Conservation (phyloP, 2,888 invertebrate species). For the Tolmerus cingulatus region DNA sequence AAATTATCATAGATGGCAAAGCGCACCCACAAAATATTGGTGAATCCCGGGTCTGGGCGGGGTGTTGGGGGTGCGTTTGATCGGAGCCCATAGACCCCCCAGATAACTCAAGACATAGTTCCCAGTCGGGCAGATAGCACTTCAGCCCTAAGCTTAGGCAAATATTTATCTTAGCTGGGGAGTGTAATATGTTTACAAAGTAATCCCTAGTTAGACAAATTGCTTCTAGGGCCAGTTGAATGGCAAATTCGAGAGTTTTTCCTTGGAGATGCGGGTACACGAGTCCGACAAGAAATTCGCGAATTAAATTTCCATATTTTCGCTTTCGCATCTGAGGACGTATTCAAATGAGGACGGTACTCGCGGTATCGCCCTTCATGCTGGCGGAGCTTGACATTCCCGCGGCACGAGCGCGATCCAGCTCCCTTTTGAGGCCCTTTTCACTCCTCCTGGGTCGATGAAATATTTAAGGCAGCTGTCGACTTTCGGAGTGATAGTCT, state of each 20-base stretch:
- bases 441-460: background rate
- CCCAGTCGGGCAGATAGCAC: background rate
- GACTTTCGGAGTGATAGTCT: background rate
- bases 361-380: background rate
- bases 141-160: background rate
- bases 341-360: background rate
- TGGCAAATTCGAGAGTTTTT: background rate
- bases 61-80: background rate
- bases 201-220: constrained; percentile 29
- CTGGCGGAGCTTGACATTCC: background rate
- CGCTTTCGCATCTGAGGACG: background rate
- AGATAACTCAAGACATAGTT: constrained; percentile 15
- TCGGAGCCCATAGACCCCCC: background rate
- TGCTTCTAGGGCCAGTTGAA: constrained; percentile 1
- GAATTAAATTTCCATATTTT: constrained; percentile 12
- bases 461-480: background rate
- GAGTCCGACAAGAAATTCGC: background rate
- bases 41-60: background rate
- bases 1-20: background rate
- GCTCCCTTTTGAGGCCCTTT: background rate
- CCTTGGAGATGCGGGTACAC: background rate
- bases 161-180: constrained; percentile 24
- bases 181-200: constrained; percentile 20
- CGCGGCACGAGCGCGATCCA: background rate
- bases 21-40: background rate